phyloP scores from a whole-genome alignment of 2,113 vertebrate species.

The Oceanites oceanicus region DNA sequence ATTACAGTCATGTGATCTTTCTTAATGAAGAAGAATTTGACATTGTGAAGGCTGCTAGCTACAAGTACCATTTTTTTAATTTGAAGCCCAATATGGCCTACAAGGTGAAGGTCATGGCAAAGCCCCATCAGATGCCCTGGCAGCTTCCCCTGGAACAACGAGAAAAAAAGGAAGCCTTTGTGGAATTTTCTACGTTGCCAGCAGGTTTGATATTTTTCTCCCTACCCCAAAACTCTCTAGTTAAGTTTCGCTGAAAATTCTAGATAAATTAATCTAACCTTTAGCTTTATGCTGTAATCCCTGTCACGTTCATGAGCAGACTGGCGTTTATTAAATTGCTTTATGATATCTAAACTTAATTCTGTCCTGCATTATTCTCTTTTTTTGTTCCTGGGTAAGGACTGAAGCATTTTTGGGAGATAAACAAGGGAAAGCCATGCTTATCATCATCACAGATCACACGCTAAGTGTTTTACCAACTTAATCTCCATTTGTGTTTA shows the following conservation, averaged over 20 bases:
- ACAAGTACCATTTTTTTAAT: conserved; percentile 92
- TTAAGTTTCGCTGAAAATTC: neutral
- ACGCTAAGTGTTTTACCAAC: neutral
- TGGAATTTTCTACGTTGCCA: conserved; percentile 94
- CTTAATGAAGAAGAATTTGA: conserved; percentile 92
- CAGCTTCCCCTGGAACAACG: conserved; percentile 93
- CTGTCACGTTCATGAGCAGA: neutral
- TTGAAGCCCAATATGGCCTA: conserved; percentile 89
- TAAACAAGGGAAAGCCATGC: neutral
- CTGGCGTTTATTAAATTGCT: neutral
- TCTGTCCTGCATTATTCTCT: neutral
- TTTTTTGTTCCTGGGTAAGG: neutral
- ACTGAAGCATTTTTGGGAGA: neutral
- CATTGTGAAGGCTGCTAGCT: conserved; percentile 86
- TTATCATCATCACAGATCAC: neutral
- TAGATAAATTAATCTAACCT: neutral
- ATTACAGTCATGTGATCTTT: conserved; percentile 95
- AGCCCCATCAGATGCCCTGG: conserved; percentile 98
- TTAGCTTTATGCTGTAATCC: neutral
- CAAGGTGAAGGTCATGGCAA: conserved; percentile 89
- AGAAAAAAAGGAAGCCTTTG: conserved; percentile 89
- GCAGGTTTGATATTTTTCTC: conserved; percentile 81
- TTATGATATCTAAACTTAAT: neutral
- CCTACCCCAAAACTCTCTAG: neutral
- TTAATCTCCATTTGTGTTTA: neutral